Conservation (phyloP, 1,140 invertebrate genomes). For the Plectrocnemia conspersa region DNA sequence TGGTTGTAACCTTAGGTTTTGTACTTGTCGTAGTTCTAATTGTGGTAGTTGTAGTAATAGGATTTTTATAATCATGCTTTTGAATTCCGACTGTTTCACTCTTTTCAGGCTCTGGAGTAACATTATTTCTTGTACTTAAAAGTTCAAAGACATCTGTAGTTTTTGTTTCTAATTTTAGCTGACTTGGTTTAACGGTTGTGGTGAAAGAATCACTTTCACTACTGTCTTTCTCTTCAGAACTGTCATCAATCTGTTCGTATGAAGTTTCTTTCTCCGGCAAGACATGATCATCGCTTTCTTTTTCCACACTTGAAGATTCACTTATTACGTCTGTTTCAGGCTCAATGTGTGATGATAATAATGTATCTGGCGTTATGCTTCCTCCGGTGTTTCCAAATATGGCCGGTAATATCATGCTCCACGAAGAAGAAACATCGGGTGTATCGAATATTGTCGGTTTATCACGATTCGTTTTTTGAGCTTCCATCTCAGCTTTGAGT, state of each 20-base stretch:
- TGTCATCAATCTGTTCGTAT: slow-evolving; percentile 33
- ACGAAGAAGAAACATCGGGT: slow-evolving; percentile 67
- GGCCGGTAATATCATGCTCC: slow-evolving; percentile 73
- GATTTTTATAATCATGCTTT: neutral
- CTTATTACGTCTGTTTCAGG: slow-evolving; percentile 55
- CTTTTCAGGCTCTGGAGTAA: neutral
- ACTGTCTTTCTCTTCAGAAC: slow-evolving; percentile 24
- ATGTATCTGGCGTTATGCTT: slow-evolving; percentile 56
- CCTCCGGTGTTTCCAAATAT: slow-evolving; percentile 66
- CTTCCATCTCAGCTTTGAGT: slow-evolving; percentile 69
- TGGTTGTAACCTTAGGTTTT: slow-evolving; percentile 2
- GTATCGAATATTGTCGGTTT: slow-evolving; percentile 57
- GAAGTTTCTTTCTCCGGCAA: slow-evolving; percentile 14
- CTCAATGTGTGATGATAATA: slow-evolving; percentile 49
- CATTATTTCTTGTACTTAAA: neutral
- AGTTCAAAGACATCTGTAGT: neutral
- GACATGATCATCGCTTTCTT: slow-evolving; percentile 9
- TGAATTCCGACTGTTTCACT: slow-evolving; percentile 6
- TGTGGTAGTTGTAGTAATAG: slow-evolving; percentile 3
- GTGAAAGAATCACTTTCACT: neutral
- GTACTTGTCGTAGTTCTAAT: neutral
- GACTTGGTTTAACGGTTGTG: neutral
- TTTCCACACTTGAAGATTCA: too few relatives aligned
- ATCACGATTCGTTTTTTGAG: slow-evolving; percentile 57
- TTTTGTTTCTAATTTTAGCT: neutral